Conservation (phyloP, 2,888 invertebrate species). For the Drosophila cognata region DNA sequence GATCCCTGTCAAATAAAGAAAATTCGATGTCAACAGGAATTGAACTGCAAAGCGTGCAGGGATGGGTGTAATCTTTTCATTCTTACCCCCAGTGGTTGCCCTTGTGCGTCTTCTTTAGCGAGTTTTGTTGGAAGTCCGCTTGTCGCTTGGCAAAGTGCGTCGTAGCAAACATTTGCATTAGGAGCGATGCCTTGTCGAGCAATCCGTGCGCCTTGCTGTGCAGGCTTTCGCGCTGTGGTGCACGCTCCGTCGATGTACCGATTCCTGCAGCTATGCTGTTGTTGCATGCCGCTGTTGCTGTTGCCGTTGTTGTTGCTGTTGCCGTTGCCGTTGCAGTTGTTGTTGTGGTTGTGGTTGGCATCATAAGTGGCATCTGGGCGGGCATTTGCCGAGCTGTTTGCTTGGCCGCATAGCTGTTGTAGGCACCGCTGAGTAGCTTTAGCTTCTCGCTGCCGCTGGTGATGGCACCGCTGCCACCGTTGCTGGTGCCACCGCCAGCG, state of each 20-base stretch:
- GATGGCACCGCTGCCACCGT: conserved; percentile 19
- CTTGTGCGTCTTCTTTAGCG: conserved; percentile 92
- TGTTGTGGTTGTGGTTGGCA: conserved; percentile 7
- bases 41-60: neutral
- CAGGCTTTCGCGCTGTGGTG: conserved; percentile 72
- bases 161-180: conserved; percentile 96
- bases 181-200: conserved; percentile 93
- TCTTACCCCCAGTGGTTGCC: conserved; percentile 95
- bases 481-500: conserved; percentile 85
- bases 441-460: conserved; percentile 52
- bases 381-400: conserved; percentile 71
- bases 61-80: neutral
- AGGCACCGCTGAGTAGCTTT: conserved; percentile 76
- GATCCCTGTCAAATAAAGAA: conserved; percentile 91
- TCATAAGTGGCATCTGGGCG: conserved; percentile 13
- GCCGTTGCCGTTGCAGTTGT: neutral
- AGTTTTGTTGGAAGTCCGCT: conserved; percentile 89
- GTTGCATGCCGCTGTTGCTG: conserved; percentile 12
- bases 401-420: conserved; percentile 84
- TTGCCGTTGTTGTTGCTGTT: neutral
- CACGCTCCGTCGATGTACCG: conserved; percentile 7
- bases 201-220: conserved; percentile 86
- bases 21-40: neutral
- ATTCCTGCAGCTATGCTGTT: conserved; percentile 4
- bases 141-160: conserved; percentile 94